A percentile compares a stretch with the other conserved stretches of the same genome.
These are phyloP conservation scores for Balearica regulorum DNA, from an alignment of 2,797 vertebrate species.

Conservation along the genomic window DNA sequence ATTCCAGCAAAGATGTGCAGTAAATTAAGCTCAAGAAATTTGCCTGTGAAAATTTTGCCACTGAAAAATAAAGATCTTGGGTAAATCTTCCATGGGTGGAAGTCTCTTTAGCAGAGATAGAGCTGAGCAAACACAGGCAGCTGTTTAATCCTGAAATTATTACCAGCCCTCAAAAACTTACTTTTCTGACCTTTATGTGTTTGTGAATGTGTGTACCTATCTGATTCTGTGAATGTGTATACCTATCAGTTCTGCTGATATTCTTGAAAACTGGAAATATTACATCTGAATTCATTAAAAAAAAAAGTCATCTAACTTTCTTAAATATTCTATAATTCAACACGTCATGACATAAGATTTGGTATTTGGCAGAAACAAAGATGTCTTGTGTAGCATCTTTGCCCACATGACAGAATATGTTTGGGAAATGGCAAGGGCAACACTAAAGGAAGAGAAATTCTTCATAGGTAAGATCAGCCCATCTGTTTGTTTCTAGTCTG, in stretches of 20 bases:
- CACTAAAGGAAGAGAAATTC: neutral
- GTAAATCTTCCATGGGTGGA: neutral
- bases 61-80: neutral
- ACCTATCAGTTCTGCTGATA: neutral
- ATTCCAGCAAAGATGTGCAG: conserved; percentile 24
- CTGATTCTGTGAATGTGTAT: neutral
- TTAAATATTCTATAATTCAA: neutral
- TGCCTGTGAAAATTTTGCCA: neutral
- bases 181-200: neutral
- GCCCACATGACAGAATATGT: neutral
- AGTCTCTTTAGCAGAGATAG: neutral
- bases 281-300: neutral
- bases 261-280: neutral
- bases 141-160: neutral
- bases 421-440: neutral
- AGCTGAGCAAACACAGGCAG: neutral
- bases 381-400: neutral
- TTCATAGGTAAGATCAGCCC: neutral
- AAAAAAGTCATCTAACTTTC: neutral
- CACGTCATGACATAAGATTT: neutral
- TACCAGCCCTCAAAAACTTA: neutral
- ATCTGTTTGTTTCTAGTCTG: neutral
- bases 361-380: neutral
- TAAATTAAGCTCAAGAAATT: conserved; percentile 43
- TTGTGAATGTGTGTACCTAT: neutral